Percentiles rank a stretch among this genome's conserved stretches.
phyloP scores from a whole-genome alignment of 1,140 invertebrate genomes.

The Bathynomus jamesi region DNA sequence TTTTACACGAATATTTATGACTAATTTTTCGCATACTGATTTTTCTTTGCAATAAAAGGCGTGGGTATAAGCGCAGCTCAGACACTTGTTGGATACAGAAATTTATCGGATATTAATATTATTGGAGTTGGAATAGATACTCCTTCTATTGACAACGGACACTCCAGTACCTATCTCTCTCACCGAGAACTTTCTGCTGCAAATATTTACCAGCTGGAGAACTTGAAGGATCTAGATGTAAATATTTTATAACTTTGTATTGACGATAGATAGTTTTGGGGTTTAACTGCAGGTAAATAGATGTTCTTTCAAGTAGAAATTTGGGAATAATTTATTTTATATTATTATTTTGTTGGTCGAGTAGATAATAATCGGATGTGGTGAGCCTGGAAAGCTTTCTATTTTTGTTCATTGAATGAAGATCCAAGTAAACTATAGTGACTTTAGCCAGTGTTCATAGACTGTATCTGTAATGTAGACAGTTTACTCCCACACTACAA shows the following conservation, averaged over 20 bases:
- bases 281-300: too few relatives aligned
- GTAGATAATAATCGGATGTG: too few relatives aligned
- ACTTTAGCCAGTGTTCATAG: too few relatives aligned
- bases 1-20: too few relatives aligned
- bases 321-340: too few relatives aligned
- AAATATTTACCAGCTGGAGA: constrained; percentile 53
- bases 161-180: constrained; percentile 40
- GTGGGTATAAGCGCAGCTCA: constrained; percentile 50
- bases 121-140: constrained; percentile 57
- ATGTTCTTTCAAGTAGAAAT: too few relatives aligned
- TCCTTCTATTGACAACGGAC: constrained; percentile 52
- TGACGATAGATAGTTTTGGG: background rate
- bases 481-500: too few relatives aligned
- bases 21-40: constrained; percentile 2
- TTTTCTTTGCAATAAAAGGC: constrained; percentile 42
- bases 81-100: constrained; percentile 44
- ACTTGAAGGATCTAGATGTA: constrained; percentile 46
- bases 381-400: too few relatives aligned
- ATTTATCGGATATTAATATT: constrained; percentile 48
- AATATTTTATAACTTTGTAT: background rate
- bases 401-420: too few relatives aligned
- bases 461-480: too few relatives aligned
- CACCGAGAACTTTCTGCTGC: constrained; percentile 47
- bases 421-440: too few relatives aligned
- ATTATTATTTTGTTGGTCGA: too few relatives aligned